Percentiles rank a stretch among this genome's conserved stretches.
These are phyloP conservation scores for Plemyria rubiginata DNA, from an alignment of 2,888 invertebrate genomes.

Conservation along the genomic window DNA sequence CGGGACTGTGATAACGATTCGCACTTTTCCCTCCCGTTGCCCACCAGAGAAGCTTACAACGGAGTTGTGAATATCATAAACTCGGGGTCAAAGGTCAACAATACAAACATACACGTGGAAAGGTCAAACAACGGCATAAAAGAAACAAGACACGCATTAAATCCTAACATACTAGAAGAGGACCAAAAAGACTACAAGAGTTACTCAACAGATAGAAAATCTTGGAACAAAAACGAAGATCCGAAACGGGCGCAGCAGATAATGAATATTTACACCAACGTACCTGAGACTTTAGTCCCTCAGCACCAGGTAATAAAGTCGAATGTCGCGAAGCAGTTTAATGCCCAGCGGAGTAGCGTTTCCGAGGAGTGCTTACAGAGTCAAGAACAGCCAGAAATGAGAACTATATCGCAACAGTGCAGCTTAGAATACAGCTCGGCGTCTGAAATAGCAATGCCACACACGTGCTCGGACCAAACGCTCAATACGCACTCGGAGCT, in stretches of 20 bases:
- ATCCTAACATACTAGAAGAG: conserved; percentile 87
- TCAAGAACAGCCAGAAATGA: conserved; percentile 80
- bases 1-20: conserved; percentile 84
- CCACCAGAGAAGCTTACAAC: conserved; percentile 77
- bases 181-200: conserved; percentile 84
- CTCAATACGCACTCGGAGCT: conserved; percentile 79
- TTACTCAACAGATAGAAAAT: conserved; percentile 69
- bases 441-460: conserved; percentile 80
- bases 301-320: conserved; percentile 84
- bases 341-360: conserved; percentile 71
- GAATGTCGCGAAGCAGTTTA: conserved; percentile 61
- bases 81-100: conserved; percentile 91
- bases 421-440: conserved; percentile 89
- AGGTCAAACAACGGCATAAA: conserved; percentile 81
- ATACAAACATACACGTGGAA: conserved; percentile 91
- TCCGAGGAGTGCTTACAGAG: conserved; percentile 79
- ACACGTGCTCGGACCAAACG: conserved; percentile 81
- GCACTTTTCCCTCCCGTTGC: conserved; percentile 79
- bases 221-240: conserved; percentile 72
- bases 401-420: conserved; percentile 89
- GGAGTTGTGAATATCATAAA: conserved; percentile 87
- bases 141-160: conserved; percentile 82
- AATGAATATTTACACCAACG: conserved; percentile 87
- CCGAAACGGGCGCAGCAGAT: conserved; percentile 71
- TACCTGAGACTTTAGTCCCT: conserved; percentile 86